Evolutionary conservation across 2,797 vertebrate species (phyloP).

Genomic region (Takifugu rubripes): DNA sequence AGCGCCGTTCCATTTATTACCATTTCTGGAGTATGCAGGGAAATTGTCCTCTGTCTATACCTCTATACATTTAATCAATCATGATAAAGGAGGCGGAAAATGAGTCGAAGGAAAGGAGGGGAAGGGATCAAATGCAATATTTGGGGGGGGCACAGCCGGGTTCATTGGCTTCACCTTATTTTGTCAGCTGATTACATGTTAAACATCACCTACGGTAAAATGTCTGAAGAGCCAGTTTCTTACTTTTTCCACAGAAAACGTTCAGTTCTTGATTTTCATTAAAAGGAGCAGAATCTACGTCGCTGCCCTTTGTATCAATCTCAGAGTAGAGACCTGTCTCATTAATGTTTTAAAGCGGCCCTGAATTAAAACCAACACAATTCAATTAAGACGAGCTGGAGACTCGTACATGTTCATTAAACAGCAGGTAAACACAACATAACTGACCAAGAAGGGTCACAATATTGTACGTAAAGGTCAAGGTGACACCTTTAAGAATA

Average conservation of each 20-base stretch:
- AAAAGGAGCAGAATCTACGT: constrained; percentile 18
- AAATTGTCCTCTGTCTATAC: constrained; percentile 44
- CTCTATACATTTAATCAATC: constrained; percentile 52
- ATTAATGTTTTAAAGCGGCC: constrained; percentile 55
- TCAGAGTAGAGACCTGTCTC: constrained; percentile 28
- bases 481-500: constrained; percentile 46
- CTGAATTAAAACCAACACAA: constrained; percentile 63
- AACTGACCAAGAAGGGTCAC: neutral
- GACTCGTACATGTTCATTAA: constrained; percentile 66
- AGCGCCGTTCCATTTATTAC: constrained; percentile 64
- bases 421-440: constrained; percentile 43
- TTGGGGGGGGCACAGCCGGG: constrained; percentile 32
- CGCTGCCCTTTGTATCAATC: constrained; percentile 48
- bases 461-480: constrained; percentile 45
- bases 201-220: constrained; percentile 24
- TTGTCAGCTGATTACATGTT: constrained; percentile 21
- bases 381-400: constrained; percentile 66
- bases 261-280: constrained; percentile 34
- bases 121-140: constrained; percentile 26
- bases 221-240: neutral
- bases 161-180: constrained; percentile 30
- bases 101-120: constrained; percentile 22
- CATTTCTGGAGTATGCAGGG: constrained; percentile 37
- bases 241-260: constrained; percentile 17
- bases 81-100: constrained; percentile 27